These are phyloP conservation scores for Drosophila nebulosa DNA, from an alignment of 1,140 invertebrate species.

Conservation along the genomic window DNA sequence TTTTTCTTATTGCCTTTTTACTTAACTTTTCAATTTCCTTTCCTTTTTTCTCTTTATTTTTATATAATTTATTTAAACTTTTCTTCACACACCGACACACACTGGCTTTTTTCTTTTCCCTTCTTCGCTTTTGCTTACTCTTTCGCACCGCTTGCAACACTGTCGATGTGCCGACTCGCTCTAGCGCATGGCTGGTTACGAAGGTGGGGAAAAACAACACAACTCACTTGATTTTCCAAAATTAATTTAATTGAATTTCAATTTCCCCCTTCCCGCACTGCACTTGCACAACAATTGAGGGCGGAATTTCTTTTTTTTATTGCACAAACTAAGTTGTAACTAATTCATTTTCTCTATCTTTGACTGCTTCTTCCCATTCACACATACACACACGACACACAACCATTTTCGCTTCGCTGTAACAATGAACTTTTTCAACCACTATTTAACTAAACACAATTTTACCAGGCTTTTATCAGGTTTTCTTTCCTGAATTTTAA, in stretches of 20 bases:
- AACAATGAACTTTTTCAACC: background rate
- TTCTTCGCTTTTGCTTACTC: conserved; percentile 5
- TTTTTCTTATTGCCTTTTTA: conserved; percentile 16
- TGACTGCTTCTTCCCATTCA: background rate
- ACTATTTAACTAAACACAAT: background rate
- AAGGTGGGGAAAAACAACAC: background rate
- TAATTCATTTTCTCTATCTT: background rate
- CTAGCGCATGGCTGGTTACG: conserved; percentile 52
- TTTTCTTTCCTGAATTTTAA: conserved; percentile 10
- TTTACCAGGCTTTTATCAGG: background rate
- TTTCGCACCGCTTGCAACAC: conserved; percentile 39
- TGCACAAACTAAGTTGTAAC: conserved; percentile 58
- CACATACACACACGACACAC: conserved; percentile 47
- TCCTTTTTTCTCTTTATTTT: conserved; percentile 19
- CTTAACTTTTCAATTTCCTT: conserved; percentile 16
- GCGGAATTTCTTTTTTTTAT: conserved; percentile 33
- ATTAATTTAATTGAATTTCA: background rate
- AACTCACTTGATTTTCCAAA: conserved; percentile 60
- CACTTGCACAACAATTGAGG: conserved; percentile 34
- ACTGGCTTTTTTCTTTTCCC: conserved; percentile 38
- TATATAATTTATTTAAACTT: conserved; percentile 31
- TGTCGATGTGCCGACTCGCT: conserved; percentile 64
- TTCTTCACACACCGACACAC: conserved; percentile 30
- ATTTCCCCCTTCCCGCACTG: conserved; percentile 7
- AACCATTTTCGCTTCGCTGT: conserved; percentile 34